Evolutionary conservation across 2,797 vertebrate species (phyloP).

Genomic region (Gadopsis bispinosus): DNA sequence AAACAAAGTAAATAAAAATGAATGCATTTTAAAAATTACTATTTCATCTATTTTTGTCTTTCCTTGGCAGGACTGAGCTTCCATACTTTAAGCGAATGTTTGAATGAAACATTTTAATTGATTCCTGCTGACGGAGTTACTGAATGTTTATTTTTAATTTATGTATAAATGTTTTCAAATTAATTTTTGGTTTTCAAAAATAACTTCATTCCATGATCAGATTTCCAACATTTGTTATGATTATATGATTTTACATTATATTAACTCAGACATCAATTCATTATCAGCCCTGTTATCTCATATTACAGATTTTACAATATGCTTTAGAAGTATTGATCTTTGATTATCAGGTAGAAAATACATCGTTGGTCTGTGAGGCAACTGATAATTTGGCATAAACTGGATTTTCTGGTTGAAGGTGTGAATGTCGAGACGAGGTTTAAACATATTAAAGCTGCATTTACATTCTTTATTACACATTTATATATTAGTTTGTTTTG

Average conservation of each 20-base stretch:
- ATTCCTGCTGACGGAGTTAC: neutral
- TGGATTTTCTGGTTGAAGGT: conserved; percentile 7
- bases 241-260: neutral
- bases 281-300: neutral
- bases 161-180: neutral
- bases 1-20: neutral
- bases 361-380: neutral
- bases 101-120: neutral
- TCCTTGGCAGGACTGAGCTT: neutral
- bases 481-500: neutral
- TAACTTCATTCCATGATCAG: conserved; percentile 31
- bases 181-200: conserved; percentile 8
- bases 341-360: neutral
- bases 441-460: neutral
- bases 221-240: neutral
- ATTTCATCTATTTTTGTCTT: neutral
- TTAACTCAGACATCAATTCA: neutral
- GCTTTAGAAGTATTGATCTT: neutral
- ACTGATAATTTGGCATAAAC: neutral
- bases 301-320: neutral
- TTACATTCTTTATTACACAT: neutral
- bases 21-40: too few relatives aligned
- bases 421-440: conserved; percentile 56
- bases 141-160: neutral
- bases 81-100: neutral